Base-by-base conservation (phyloP, 2,113 vertebrate genomes). In the Callipepla californica region DNA sequence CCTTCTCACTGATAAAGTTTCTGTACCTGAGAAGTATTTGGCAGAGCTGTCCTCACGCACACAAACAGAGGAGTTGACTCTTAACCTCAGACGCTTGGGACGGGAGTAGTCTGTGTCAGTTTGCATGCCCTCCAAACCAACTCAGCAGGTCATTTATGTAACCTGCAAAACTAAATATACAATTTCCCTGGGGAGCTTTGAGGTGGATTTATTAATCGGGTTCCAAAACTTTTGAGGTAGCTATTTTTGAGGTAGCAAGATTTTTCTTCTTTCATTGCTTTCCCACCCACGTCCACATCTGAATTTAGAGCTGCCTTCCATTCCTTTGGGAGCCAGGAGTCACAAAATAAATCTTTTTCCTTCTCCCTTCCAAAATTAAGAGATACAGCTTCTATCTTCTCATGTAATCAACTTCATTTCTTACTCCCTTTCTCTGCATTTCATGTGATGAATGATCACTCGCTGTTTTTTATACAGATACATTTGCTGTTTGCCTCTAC, bases 81-180 rank as follows among this genome's bases (percentile, higher is more conserved):
- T 58, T 85, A 80, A 80, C 66, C 90, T 94, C 92, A 93, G 89
- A 85, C 74, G 17, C 83, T 95, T 86, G 83, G 76, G 84, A 76
- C 63, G 66, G 86, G 48, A 95, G 84, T 13, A 81, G 70, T 15
- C 77, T 66, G 26, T 57, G 45, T 22, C 36, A 73, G 66, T 66
- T 75, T 42, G 50, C 48, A 23, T 91, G 80, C 67, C 53, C 89
- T 87, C 53, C 74, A 75, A 45, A 89, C 78, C 83, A 75, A 18
- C 83, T 36, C 66, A 48, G 10, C 25, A 38, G 40, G 63, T 81
- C 69, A 76, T 30, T 67, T 59, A 2, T 7, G 32, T 23, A 80
- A 32, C 47, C 22, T 34, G 45, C 26, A 90, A 40, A 84, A 78
- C 61, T 69, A 70, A 90, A 86, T 57, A 76, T 20, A 34, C 28